Conservation (phyloP, 1,140 invertebrate species). For the Achatina immaculata region DNA sequence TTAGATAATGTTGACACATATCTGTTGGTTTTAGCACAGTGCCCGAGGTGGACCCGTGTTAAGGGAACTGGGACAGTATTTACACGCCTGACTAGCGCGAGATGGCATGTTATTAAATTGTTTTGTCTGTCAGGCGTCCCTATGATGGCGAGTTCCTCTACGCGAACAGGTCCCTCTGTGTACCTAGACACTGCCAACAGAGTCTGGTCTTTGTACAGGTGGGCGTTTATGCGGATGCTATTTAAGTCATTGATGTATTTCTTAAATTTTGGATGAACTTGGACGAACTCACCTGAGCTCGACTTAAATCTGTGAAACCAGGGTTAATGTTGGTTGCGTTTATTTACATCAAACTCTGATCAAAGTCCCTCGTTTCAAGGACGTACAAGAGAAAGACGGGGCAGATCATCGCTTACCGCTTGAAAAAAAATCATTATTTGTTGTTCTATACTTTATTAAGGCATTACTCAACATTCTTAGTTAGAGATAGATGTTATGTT, state of each 20-base stretch:
- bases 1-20: constrained; percentile 4
- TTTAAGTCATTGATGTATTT: neutral
- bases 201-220: neutral
- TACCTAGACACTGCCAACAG: neutral
- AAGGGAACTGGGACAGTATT: neutral
- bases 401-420: too few relatives aligned
- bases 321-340: too few relatives aligned
- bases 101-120: constrained; percentile 14
- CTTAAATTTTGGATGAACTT: neutral
- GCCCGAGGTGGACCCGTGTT: neutral
- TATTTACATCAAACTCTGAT: too few relatives aligned
- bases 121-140: constrained; percentile 8
- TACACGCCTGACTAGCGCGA: neutral
- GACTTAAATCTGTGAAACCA: too few relatives aligned
- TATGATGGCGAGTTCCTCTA: neutral
- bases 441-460: too few relatives aligned
- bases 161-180: neutral
- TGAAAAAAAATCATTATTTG: too few relatives aligned
- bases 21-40: constrained; percentile 8
- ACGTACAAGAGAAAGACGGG: too few relatives aligned
- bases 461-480: too few relatives aligned
- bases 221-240: neutral
- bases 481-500: too few relatives aligned
- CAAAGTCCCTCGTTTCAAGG: too few relatives aligned
- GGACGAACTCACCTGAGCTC: too few relatives aligned